A percentile compares a stretch with the other conserved stretches of the same genome.
Conservation (phyloP, 2,888 invertebrate species). For the Pheosia tremula region DNA sequence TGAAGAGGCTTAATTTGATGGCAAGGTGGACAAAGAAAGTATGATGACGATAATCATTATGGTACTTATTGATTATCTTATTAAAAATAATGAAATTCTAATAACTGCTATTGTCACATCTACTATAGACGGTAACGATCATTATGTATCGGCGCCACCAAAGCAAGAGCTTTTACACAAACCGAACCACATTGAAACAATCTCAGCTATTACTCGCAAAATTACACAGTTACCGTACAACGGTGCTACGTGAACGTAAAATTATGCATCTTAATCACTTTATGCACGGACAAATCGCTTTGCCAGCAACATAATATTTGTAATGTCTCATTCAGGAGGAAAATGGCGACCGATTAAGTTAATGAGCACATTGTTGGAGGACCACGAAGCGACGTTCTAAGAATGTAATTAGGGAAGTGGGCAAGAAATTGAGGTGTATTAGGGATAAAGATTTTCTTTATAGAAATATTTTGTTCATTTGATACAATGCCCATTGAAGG, state of each 20-base stretch:
- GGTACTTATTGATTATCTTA: too few relatives aligned
- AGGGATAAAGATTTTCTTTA: slow-evolving; percentile 30
- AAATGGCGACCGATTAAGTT: slow-evolving; percentile 62
- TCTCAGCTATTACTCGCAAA: slow-evolving; percentile 8
- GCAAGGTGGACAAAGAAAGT: too few relatives aligned
- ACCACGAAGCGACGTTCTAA: slow-evolving; percentile 35
- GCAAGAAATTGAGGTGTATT: slow-evolving; percentile 34
- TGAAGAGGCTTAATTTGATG: too few relatives aligned
- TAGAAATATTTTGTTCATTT: slow-evolving; percentile 10
- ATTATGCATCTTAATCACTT: slow-evolving; percentile 42
- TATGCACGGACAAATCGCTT: slow-evolving; percentile 48
- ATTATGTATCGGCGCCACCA: neutral
- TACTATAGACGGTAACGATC: neutral
- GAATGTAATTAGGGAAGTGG: slow-evolving; percentile 47
- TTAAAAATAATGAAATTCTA: neutral
- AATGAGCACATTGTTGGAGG: slow-evolving; percentile 60
- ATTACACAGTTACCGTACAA: slow-evolving; percentile 14
- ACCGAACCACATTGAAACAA: neutral
- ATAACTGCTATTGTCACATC: too few relatives aligned
- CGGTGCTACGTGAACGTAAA: slow-evolving; percentile 32
- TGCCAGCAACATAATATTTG: slow-evolving; percentile 42
- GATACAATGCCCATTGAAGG: too few relatives aligned
- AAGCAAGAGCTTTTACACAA: neutral
- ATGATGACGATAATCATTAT: too few relatives aligned
- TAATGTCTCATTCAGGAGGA: slow-evolving; percentile 57